A percentile compares a stretch with the other conserved stretches of the same genome.
Conservation (phyloP, 1,140 invertebrate species). For the Aphelinus atriplicis region DNA sequence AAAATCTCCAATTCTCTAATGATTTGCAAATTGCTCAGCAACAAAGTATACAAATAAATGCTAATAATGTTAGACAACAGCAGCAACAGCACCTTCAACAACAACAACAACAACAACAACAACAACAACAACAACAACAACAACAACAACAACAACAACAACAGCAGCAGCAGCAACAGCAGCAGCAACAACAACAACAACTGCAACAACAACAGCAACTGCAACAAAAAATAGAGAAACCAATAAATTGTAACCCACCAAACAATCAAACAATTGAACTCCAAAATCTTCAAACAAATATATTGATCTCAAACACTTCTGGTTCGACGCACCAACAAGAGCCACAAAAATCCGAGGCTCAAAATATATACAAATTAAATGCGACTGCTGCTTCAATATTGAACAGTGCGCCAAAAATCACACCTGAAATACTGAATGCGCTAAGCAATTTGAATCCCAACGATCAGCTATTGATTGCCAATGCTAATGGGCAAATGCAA, state of each 20-base stretch:
- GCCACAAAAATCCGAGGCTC: constrained; percentile 43
- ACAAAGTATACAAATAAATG: constrained; percentile 47
- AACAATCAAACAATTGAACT: constrained; percentile 23
- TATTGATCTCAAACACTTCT: constrained; percentile 34
- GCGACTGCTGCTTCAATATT: constrained; percentile 53
- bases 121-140: constrained; percentile 32
- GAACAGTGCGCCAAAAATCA: constrained; percentile 62
- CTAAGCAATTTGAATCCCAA: constrained; percentile 64
- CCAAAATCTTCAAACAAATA: constrained; percentile 36
- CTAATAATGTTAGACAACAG: constrained; percentile 35
- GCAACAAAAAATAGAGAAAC: constrained; percentile 33
- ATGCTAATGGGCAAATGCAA: constrained; percentile 65
- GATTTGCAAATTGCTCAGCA: constrained; percentile 45
- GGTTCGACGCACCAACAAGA: constrained; percentile 32
- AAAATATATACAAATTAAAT: constrained; percentile 54
- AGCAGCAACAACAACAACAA: constrained; percentile 37
- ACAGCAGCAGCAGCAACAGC: constrained; percentile 17
- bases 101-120: too few species aligned
- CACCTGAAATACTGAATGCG: constrained; percentile 63
- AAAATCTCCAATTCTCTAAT: constrained; percentile 50
- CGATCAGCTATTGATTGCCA: constrained; percentile 62
- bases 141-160: constrained; percentile 25
- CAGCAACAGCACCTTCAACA: constrained; percentile 2
- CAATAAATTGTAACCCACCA: constrained; percentile 32
- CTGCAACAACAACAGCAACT: constrained; percentile 40